A percentile compares a stretch with the other conserved stretches of the same genome.
phyloP scores from a whole-genome alignment of 37 sponge, comb jelly and placozoan species.

The Halisarca cf. caerulea region DNA sequence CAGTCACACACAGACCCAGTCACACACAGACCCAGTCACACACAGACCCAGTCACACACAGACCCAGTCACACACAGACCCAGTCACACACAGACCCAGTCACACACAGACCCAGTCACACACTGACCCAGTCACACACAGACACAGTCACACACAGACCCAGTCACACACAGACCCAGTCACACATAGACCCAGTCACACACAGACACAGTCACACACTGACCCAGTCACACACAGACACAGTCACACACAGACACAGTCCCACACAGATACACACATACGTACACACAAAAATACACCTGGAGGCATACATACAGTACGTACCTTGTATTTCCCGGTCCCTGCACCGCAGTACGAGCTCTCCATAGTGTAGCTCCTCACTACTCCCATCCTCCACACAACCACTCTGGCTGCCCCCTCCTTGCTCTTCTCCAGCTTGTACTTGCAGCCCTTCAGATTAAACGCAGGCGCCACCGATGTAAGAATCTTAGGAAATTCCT shows the following conservation, averaged over 20 bases:
- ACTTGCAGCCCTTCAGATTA: constrained; percentile 70
- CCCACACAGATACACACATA: background rate
- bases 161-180: too few relatives aligned
- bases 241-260: background rate
- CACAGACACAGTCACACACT: too few relatives aligned
- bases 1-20: too few relatives aligned
- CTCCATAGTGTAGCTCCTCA: constrained; percentile 88
- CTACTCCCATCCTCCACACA: constrained; percentile 80
- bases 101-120: too few relatives aligned
- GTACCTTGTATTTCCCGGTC: constrained; percentile 73
- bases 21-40: too few relatives aligned
- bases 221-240: too few relatives aligned
- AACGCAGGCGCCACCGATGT: constrained; percentile 67
- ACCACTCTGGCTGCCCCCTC: constrained; percentile 84
- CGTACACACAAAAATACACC: background rate
- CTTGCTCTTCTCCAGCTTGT: constrained; percentile 78
- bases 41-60: too few relatives aligned
- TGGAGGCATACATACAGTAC: background rate
- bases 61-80: too few relatives aligned
- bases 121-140: too few relatives aligned
- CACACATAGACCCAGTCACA: too few relatives aligned
- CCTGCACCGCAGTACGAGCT: constrained; percentile 88
- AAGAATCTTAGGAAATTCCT: constrained; percentile 65
- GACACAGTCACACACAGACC: too few relatives aligned
- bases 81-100: too few relatives aligned